phyloP scores from a whole-genome alignment of 2,888 invertebrate genomes.

The Volucella inanis region DNA sequence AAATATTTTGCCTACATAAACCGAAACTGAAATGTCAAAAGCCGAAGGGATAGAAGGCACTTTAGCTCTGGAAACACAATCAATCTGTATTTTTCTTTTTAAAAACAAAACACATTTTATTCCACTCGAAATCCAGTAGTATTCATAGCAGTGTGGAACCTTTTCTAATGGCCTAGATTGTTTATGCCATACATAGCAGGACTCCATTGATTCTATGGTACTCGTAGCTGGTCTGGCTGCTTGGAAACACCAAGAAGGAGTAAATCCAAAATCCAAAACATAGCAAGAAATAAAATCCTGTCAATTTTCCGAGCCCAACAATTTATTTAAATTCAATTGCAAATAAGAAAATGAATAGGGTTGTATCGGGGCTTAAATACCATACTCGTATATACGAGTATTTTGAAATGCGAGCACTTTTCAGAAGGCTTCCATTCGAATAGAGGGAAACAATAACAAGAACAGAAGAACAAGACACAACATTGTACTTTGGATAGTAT shows the following conservation, averaged over 20 bases:
- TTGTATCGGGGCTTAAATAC: constrained; percentile 27
- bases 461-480: constrained; percentile 1
- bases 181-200: constrained; percentile 60
- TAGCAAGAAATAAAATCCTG: constrained; percentile 69
- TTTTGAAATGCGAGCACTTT: constrained; percentile 15
- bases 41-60: constrained; percentile 63
- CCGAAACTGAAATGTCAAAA: constrained; percentile 67
- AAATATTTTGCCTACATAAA: constrained; percentile 51
- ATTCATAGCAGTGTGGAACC: constrained; percentile 60
- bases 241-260: neutral
- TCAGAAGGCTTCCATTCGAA: neutral
- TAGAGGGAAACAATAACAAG: neutral
- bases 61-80: constrained; percentile 62
- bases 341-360: constrained; percentile 60
- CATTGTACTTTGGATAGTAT: neutral
- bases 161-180: constrained; percentile 70
- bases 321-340: constrained; percentile 75
- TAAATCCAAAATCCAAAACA: constrained; percentile 38
- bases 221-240: too few species aligned
- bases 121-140: constrained; percentile 46
- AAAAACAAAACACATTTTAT: constrained; percentile 60
- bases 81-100: constrained; percentile 70
- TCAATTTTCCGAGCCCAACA: constrained; percentile 72
- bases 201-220: constrained; percentile 17
- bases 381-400: too few species aligned